phyloP scores from a whole-genome alignment of 2,113 vertebrate genomes.

The Salvelinus namaycush region DNA sequence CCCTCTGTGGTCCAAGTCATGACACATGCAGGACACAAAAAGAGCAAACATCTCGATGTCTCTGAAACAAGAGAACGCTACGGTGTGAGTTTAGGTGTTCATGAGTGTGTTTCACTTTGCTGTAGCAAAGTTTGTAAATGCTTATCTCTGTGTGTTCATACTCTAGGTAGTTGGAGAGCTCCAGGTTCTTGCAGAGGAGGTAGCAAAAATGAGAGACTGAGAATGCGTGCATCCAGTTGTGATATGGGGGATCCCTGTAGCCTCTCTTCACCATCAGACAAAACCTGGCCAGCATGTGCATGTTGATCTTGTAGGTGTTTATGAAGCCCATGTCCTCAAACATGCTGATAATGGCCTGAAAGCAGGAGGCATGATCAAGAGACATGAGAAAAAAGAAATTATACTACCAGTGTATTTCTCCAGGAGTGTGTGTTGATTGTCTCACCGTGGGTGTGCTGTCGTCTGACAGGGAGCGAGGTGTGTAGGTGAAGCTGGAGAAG shows the following conservation, averaged over 20 bases:
- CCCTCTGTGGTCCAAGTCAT: conserved; percentile 81
- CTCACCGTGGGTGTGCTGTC: conserved; percentile 80
- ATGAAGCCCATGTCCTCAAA: conserved; percentile 85
- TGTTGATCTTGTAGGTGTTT: conserved; percentile 82
- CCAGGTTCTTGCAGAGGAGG: conserved; percentile 81
- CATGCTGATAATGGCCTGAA: conserved; percentile 81
- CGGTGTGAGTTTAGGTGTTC: neutral
- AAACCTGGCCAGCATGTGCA: conserved; percentile 77
- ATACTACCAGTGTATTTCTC: neutral
- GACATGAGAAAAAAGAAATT: neutral
- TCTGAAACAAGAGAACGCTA: conserved; percentile 46
- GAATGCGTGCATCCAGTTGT: conserved; percentile 85
- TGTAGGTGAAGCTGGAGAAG: conserved; percentile 78
- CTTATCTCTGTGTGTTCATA: conserved; percentile 31
- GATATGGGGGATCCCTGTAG: conserved; percentile 82
- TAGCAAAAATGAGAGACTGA: conserved; percentile 84
- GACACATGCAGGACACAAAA: conserved; percentile 83
- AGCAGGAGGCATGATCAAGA: neutral
- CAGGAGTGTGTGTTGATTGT: neutral
- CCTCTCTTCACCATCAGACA: conserved; percentile 85
- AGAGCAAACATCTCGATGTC: conserved; percentile 84
- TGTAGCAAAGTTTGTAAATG: too few relatives aligned
- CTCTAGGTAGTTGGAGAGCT: conserved; percentile 79
- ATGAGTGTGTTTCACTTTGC: neutral
- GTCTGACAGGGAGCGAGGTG: conserved; percentile 77